Base-by-base conservation (phyloP, 2,797 vertebrate species). In the Falco rusticolus region DNA sequence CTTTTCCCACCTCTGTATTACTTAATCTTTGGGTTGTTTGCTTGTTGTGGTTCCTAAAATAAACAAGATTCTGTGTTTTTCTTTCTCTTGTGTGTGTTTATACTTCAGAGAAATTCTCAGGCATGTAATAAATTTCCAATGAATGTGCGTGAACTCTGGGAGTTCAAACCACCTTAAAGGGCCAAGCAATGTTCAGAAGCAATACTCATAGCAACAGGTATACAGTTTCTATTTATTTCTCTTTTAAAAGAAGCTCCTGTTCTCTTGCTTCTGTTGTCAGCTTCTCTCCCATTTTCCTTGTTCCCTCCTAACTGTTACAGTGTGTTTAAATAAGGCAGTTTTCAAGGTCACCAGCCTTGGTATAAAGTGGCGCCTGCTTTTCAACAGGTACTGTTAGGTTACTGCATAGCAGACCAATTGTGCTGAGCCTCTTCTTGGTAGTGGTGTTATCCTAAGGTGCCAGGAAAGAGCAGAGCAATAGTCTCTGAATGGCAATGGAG, bases 131-230 rank as follows among this genome's bases (percentile, higher is more conserved):
- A 93, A 96, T 97, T 97, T 92, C 96, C 97, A 97, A 95, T 92
- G 90, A 93, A 81, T 97, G 97, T 97, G 97, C 94, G 96, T 94
- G 96, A 97, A 96, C 97, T 96, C 97, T 94, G 97, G 97, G 97
- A 96, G 96, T 97, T 97, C 97, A 97, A 94, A 97, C 94, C 97
- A 95, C 95, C 94, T 83, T 95, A 95, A 96, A 92, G 95, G 92
- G 97, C 92, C 94, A 78, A 86, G 93, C 78, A 57, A 24, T 22
- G 59, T 64, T 69, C 78, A 43, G 88, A 90, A 94, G 94, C 93
- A 77, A 61, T 92, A 93, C 78, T 91, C 95, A 37, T 90, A 96
- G 96, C 95, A 43, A 53, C 72, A 87, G 79, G 74, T 91, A 84
- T 37, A 54, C 54, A 71, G 31, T 65, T 87, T 45, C 72, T 60